Conservation (phyloP, 1,140 invertebrate species). For the Cotesia typhae region DNA sequence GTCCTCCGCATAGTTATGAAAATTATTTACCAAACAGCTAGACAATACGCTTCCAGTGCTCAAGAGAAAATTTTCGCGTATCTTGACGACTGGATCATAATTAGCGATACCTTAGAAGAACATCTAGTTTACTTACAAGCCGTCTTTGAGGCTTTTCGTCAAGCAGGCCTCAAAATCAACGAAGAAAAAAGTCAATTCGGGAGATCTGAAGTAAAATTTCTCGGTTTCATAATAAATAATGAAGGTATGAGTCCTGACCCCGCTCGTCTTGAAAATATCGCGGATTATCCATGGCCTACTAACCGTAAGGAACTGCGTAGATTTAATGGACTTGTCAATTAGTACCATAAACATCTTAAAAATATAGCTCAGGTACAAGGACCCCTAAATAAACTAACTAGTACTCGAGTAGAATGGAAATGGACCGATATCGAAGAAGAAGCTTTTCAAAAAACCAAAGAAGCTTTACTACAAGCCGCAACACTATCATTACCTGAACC, state of each 20-base stretch:
- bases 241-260: no score
- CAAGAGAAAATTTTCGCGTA: constrained; percentile 17
- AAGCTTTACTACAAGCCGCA: constrained; percentile 15
- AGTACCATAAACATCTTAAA: constrained; percentile 16
- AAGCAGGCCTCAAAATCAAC: no score
- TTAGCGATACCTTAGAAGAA: no score
- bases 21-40: neutral
- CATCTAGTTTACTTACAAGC: no score
- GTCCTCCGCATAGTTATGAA: neutral
- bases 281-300: no score
- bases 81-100: no score
- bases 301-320: neutral
- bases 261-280: no score
- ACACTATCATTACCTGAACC: neutral
- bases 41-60: neutral
- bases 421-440: constrained; percentile 33
- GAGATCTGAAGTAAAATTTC: no score
- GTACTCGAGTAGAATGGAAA: constrained; percentile 17
- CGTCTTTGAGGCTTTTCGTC: no score
- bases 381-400: constrained; percentile 22
- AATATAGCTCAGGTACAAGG: constrained; percentile 28
- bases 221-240: no score
- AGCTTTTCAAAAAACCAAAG: constrained; percentile 29
- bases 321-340: constrained; percentile 22
- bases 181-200: no score